Evolutionary conservation across 2,888 invertebrate species (phyloP), one percentile per base, ranked within the genome.

Genomic region (Clivina fossor): DNA sequence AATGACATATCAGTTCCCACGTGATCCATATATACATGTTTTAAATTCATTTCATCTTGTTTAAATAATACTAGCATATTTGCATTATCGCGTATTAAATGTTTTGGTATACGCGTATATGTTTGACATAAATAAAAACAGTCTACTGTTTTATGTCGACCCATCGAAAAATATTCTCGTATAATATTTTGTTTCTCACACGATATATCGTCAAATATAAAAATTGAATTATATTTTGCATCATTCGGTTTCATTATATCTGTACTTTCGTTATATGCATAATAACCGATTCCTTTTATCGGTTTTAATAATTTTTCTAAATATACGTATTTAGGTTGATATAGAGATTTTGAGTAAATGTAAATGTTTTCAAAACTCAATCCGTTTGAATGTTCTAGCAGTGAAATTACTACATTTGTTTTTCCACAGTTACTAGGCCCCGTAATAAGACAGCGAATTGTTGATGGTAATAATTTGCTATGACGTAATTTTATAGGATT

Each of bases 191-290:
- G 65, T 35, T 66, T 65, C 26, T 66, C 67, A 44, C 67, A 69
- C n/a, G 66, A 63, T 13, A 71, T 65, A 64, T 71, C 69, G 61
- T 71, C 69, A 57, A 72, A 71, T 47, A 72, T 69, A 48, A 72
- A 63, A 8, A 71, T 61, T n/a, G 68, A 68, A 59, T 66, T 63
- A 47, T 51, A 30, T 61, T 62, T 61, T 2, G 66, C 65, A 20
- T 63, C 53, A 9, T 60, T 5, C 1, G 63, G 59, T 16, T 50
- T 13, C 15, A 58, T 32, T 5, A 65, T 56, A 22, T 63, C 58
- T 18, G 59, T 57, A 35, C 59, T 58, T 3, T 43, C 33, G 9
- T 9, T 22, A 53, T 60, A 56, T 33, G 56, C 22, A 41, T 57
- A 60, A 59, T 62, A 66, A 9, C 56, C 57, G 4, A 66, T 57